A percentile compares a stretch with the other conserved stretches of the same genome.
Conservation (phyloP, 2,113 vertebrate genomes). For the Tetrax tetrax region DNA sequence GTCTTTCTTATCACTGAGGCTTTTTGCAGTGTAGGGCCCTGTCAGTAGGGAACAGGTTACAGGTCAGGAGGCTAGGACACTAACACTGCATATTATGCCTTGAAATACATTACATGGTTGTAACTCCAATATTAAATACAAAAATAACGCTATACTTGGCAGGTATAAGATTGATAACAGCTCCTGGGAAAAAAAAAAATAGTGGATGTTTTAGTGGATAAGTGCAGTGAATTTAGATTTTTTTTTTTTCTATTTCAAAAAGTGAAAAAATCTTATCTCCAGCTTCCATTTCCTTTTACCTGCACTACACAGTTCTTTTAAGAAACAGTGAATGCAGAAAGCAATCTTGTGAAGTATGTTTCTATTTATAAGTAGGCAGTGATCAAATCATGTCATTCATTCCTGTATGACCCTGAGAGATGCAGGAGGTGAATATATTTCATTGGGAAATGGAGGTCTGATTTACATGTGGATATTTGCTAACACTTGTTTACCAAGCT, state of each 20-base stretch:
- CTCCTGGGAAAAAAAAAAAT: not conserved
- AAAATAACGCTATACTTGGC: not conserved
- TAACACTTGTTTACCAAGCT: not conserved
- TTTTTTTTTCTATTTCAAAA: not conserved
- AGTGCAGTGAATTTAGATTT: not conserved
- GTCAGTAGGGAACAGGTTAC: not conserved
- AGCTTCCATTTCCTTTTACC: not conserved
- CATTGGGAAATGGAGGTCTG: not conserved
- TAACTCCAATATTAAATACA: not conserved
- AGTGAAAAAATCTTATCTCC: not conserved
- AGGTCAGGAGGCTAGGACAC: not conserved
- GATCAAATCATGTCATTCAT: not conserved
- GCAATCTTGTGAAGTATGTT: not conserved
- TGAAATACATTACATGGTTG: not conserved
- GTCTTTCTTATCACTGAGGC: not conserved
- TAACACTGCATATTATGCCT: not conserved
- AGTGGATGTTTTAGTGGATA: not conserved
- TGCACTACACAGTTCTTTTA: not conserved
- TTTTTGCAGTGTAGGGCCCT: not conserved
- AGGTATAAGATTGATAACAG: not conserved
- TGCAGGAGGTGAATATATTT: not conserved
- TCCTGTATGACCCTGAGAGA: not conserved
- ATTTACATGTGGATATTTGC: not conserved
- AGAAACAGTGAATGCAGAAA: not conserved
- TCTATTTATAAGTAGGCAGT: not conserved